These are phyloP conservation scores for Anguilla japonica DNA, from an alignment of 2,113 vertebrate species.

Conservation along the genomic window DNA sequence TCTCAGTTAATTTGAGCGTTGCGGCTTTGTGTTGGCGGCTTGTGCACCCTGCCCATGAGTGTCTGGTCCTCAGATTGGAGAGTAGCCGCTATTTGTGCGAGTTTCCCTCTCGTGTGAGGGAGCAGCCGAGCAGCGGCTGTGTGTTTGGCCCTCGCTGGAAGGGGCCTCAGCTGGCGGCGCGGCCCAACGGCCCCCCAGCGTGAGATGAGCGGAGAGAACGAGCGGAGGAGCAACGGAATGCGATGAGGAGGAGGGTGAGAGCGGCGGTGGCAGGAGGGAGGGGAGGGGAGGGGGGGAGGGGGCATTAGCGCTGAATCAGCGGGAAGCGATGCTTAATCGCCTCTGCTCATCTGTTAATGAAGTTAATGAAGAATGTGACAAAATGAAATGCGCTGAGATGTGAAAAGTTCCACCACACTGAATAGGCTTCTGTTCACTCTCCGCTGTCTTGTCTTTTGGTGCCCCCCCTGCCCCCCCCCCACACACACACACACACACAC, in stretches of 20 bases:
- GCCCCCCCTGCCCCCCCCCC: constrained; percentile 24
- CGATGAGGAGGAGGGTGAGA: constrained; percentile 9
- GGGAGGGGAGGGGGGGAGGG: constrained; percentile 31
- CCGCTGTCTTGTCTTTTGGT: constrained; percentile 34
- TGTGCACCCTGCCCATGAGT: neutral
- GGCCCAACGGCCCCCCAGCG: constrained; percentile 56
- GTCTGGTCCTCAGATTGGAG: neutral
- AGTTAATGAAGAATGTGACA: constrained; percentile 82
- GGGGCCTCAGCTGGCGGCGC: constrained; percentile 51
- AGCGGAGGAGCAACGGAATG: constrained; percentile 25
- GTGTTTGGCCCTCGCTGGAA: neutral
- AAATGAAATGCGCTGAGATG: constrained; percentile 77
- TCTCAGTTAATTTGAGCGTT: neutral
- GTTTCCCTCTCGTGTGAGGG: neutral
- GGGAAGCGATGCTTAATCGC: constrained; percentile 76
- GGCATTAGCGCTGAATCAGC: constrained; percentile 76
- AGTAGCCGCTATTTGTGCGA: neutral
- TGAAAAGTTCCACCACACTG: constrained; percentile 79
- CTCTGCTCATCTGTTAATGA: constrained; percentile 81
- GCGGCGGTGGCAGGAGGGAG: constrained; percentile 14
- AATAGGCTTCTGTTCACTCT: constrained; percentile 64
- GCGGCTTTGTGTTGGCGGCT: neutral
- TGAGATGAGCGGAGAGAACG: constrained; percentile 45
- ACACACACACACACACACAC: neutral
- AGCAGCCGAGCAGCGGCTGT: neutral